Base-by-base conservation (phyloP, 2,797 vertebrate genomes). In the Lates japonicus region DNA sequence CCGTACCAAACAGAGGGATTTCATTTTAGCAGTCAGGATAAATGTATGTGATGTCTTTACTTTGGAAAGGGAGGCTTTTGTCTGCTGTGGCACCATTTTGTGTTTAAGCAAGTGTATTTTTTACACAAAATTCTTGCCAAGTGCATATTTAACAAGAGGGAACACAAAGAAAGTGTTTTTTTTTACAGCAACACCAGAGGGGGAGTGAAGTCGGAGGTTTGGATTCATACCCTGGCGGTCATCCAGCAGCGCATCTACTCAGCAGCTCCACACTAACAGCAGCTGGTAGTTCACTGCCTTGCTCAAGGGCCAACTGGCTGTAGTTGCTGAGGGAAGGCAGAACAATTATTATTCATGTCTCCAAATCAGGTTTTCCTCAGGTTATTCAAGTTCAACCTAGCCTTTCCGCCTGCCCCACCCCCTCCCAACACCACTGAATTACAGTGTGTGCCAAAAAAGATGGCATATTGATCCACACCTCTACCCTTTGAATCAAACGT, bases 221-320 rank as follows among this genome's bases (percentile, higher is more conserved):
- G 60, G 41, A 78, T 71, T 60, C 39, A 52, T 31, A 78, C 16
- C 7, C 52, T 83, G 77, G 88, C 67, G 0, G 19, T 7, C 31
- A 5, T 78, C 80, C 75, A 80, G 33, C 60, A 41, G 55, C 1
- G 2, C 59, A 59, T 59, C 16, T 70, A 60, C 48, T 7, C 35
- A 81, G 72, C 57, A 63, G 52, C 69, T 77, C 69, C 35, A 22
- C 55, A 46, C 41, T 58, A 70, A 68, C 60, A 80, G 74, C 81
- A 76, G 70, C 73, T 68, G 73, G 42, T 62, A 19, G 60, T 57
- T 65, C 59, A 69, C 74, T 79, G 87, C 80, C 79, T 88, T 87
- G 78, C 89, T 89, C 74, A 76, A 74, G 79, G 88, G 85, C 48
- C 66, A 89, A 79, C 52, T 80, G 51, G 63, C 49, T 65, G n/a